phyloP scores from a whole-genome alignment of 2,888 invertebrate genomes.

The Plebejus anna region DNA sequence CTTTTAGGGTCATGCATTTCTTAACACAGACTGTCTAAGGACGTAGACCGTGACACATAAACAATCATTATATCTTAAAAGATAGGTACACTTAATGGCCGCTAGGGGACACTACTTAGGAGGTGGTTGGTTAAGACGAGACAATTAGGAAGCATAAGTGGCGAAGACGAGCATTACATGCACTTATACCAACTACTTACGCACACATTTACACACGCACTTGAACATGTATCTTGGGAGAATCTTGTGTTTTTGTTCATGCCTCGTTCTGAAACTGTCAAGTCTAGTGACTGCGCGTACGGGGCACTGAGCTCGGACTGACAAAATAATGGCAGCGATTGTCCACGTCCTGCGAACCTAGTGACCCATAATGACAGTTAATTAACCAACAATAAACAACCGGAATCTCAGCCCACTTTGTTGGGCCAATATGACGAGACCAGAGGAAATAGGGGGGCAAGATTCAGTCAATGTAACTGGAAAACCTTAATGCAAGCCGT shows the following conservation, averaged over 20 bases:
- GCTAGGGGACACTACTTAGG: too few species aligned
- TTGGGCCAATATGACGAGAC: not conserved
- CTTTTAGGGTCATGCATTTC: too few species aligned
- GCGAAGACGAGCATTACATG: not conserved
- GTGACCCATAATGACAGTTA: constrained; percentile 41
- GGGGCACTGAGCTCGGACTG: constrained; percentile 47
- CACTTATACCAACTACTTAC: constrained; percentile 15
- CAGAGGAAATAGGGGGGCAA: not conserved
- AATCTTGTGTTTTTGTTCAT: not conserved
- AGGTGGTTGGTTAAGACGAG: too few species aligned
- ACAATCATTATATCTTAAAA: too few species aligned
- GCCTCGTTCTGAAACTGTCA: not conserved
- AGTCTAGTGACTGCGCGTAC: constrained; percentile 42
- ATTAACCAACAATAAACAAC: constrained; percentile 35
- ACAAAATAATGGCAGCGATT: constrained; percentile 61
- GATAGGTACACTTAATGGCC: too few species aligned
- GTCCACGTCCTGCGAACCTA: constrained; percentile 53
- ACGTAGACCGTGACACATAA: too few species aligned
- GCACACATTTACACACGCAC: constrained; percentile 11
- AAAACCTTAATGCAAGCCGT: not conserved
- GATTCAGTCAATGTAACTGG: not conserved
- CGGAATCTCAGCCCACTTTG: constrained; percentile 31
- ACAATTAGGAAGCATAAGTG: too few species aligned
- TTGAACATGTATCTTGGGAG: not conserved
- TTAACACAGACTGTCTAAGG: too few species aligned